Evolutionary conservation across 1,140 invertebrate species (phyloP), one percentile per base, ranked within the genome.

Genomic region (Eciton burchellii): DNA sequence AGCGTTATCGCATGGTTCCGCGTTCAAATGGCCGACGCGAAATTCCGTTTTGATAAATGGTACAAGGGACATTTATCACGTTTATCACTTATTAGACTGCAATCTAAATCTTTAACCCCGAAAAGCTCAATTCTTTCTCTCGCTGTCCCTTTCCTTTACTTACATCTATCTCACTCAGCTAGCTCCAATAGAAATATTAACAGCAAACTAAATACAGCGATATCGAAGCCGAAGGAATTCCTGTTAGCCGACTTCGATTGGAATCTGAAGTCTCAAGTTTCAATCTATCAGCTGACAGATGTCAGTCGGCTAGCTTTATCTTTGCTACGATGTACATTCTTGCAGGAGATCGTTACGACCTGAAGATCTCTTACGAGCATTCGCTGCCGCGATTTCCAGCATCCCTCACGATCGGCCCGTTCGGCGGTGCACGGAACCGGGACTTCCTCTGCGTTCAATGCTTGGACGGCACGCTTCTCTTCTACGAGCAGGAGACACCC

Each of bases 401-500:
- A 81, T 96, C 95, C 88, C 94, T 98, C 74, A 95, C 95, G n/a
- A 93, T 95, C 63, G 98, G 98, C 24, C 95, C 96, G 0, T 99
- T 99, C 94, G 98, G 98, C 0, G 96, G 95, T 43, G 95, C 96
- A 4, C 95, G 95, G 93, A 96, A 96, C 5, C 95, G 96, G 89
- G 97, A 98, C 93, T 97, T 98, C 88, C 95, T 98, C 47, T 98
- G 97, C 91, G 96, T 98, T 2, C 97, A 98, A 92, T 97, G 96
- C 24, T 92, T 98, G 65, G 98, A 99, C 93, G 97, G 98, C 0
- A 96, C 96, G 19, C 90, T 99, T 1, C 95, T 96, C 49, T 97
- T 99, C 88, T 98, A 97, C 93, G 98, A 99, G 91, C 97, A 99
- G 93, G 98, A 99, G 91, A 96, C 96, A 43, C 97, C 97, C 91